A percentile compares a stretch with the other conserved stretches of the same genome.
Conservation (phyloP, 2,888 invertebrate genomes). For the Odontocolon sp. region DNA sequence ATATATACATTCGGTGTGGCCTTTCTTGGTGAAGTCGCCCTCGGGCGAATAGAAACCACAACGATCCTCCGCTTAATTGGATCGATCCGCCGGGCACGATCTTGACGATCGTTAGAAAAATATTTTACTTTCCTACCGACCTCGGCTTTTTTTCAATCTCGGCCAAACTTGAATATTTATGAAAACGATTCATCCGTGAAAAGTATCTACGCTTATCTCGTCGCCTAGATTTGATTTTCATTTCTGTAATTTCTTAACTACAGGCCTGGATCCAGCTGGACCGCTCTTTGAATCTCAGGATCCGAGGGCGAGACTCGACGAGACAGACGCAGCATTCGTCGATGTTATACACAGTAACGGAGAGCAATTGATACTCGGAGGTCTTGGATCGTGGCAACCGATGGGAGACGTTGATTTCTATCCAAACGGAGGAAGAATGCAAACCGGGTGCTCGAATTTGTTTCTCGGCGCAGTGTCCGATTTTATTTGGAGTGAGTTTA, state of each 20-base stretch:
- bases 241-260: no score
- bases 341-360: slow-evolving; percentile 97
- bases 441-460: slow-evolving; percentile 95
- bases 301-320: slow-evolving; percentile 91
- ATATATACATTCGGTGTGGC: slow-evolving; percentile 9
- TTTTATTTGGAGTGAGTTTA: slow-evolving; percentile 90
- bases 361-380: slow-evolving; percentile 94
- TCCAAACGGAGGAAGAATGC: slow-evolving; percentile 95
- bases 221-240: background rate
- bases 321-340: slow-evolving; percentile 92
- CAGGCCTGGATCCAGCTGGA: slow-evolving; percentile 94
- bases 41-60: slow-evolving; percentile 52
- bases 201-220: background rate
- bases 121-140: slow-evolving; percentile 54
- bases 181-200: background rate
- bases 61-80: slow-evolving; percentile 51
- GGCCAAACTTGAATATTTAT: slow-evolving; percentile 29
- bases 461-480: slow-evolving; percentile 96
- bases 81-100: slow-evolving; percentile 26
- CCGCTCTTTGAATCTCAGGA: slow-evolving; percentile 96
- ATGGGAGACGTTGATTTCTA: slow-evolving; percentile 96
- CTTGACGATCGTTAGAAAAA: slow-evolving; percentile 44
- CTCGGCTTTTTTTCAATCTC: background rate
- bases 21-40: slow-evolving; percentile 12
- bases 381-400: slow-evolving; percentile 93